Evolutionary conservation across 2,888 invertebrate genomes (phyloP).

Genomic region (Cheilosia grossa): DNA sequence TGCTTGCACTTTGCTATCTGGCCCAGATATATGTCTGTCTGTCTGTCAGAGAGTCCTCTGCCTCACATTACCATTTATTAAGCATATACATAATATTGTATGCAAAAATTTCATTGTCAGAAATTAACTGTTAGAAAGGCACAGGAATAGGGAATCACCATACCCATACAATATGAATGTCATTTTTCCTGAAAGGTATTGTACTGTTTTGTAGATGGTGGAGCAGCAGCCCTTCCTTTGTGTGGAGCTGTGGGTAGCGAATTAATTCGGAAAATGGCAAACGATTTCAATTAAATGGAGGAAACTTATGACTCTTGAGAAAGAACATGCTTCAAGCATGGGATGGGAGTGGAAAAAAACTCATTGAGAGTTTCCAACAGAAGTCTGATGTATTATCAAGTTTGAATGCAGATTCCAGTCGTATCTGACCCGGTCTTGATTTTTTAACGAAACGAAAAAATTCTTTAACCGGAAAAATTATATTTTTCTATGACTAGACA

Average conservation of each 20-base stretch:
- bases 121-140: background rate
- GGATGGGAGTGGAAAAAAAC: background rate
- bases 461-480: no score
- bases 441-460: no score
- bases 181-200: background rate
- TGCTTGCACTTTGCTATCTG: background rate
- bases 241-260: constrained; percentile 6
- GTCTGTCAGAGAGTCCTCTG: constrained; percentile 2
- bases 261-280: constrained; percentile 8
- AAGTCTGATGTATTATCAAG: constrained; percentile 35
- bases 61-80: constrained; percentile 27
- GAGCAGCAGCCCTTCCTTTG: constrained; percentile 20
- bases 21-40: constrained; percentile 1
- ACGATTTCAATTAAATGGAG: constrained; percentile 22
- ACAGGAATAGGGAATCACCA: background rate
- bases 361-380: constrained; percentile 9
- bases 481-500: no score
- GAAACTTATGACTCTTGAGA: background rate
- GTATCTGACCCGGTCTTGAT: no score
- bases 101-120: constrained; percentile 23
- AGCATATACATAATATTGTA: constrained; percentile 26
- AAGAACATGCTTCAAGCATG: background rate
- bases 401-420: no score
- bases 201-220: constrained; percentile 8
- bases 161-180: constrained; percentile 7